Evolutionary conservation across 2,797 vertebrate species (phyloP).

Genomic region (Silurus aristotelis): DNA sequence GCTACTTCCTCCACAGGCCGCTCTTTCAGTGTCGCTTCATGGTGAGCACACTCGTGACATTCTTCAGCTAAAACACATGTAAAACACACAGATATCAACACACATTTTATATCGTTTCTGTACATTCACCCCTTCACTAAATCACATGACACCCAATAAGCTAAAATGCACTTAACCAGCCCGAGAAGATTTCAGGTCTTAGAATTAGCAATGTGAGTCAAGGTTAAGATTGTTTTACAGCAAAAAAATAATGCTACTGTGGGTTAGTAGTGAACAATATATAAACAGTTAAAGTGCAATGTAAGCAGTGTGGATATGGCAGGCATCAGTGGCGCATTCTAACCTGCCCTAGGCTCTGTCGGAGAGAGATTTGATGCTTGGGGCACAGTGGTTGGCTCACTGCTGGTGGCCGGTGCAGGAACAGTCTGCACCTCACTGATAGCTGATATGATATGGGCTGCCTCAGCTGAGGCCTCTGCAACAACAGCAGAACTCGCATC

Average conservation of each 20-base stretch:
- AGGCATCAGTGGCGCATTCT: conserved; percentile 25
- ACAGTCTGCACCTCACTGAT: conserved; percentile 84
- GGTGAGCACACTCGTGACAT: conserved; percentile 65
- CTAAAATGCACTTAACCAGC: not conserved
- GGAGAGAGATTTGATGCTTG: conserved; percentile 46
- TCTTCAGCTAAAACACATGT: conserved; percentile 56
- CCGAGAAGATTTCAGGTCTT: not conserved
- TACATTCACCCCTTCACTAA: not conserved
- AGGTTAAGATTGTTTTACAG: not conserved
- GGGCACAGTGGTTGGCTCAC: conserved; percentile 67
- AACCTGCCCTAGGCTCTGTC: conserved; percentile 64
- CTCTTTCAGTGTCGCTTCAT: conserved; percentile 73
- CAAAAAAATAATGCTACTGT: not conserved
- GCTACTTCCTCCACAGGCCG: conserved; percentile 86
- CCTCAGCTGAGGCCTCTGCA: conserved; percentile 81
- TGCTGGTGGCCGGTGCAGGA: conserved; percentile 83
- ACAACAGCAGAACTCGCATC: conserved; percentile 51
- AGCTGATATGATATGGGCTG: conserved; percentile 90
- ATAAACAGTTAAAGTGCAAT: not conserved
- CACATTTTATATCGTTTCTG: not conserved
- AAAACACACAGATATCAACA: conserved; percentile 23
- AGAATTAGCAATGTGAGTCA: conserved; percentile 4
- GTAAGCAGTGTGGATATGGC: not conserved
- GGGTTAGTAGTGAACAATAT: conserved; percentile 17
- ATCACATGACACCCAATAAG: not conserved